These are phyloP conservation scores for Peromyscus leucopus DNA, from an alignment of 2,113 vertebrate species.

Conservation along the genomic window DNA sequence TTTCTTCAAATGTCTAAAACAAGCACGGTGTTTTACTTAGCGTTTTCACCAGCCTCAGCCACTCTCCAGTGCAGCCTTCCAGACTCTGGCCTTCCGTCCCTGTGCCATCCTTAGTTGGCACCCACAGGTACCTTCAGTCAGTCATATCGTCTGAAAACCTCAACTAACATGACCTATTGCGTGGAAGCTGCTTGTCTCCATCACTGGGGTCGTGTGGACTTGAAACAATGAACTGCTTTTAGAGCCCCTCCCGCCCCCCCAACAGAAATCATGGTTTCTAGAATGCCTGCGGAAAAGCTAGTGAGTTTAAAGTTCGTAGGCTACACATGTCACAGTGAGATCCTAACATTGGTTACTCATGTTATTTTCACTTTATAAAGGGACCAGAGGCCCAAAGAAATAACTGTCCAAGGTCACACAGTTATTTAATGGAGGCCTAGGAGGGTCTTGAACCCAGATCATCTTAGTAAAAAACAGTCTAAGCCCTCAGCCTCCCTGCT, in stretches of 20 bases:
- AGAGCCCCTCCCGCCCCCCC: neutral
- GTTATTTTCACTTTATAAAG: neutral
- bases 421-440: neutral
- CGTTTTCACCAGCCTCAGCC: neutral
- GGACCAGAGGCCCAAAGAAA: neutral
- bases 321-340: neutral
- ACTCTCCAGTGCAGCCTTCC: neutral
- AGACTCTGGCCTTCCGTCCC: neutral
- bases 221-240: neutral
- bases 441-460: neutral
- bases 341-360: neutral
- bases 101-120: neutral
- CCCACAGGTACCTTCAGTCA: neutral
- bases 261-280: constrained; percentile 4
- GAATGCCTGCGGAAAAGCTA: neutral
- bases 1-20: neutral
- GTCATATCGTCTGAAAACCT: neutral
- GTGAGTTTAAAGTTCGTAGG: neutral
- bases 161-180: neutral
- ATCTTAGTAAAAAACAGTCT: neutral
- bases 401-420: neutral
- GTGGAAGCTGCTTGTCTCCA: neutral
- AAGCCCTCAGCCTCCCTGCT: neutral
- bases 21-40: neutral
- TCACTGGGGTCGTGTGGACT: neutral